Base-by-base conservation (phyloP, 2,797 vertebrate genomes). In the Geotrypetes seraphini region DNA sequence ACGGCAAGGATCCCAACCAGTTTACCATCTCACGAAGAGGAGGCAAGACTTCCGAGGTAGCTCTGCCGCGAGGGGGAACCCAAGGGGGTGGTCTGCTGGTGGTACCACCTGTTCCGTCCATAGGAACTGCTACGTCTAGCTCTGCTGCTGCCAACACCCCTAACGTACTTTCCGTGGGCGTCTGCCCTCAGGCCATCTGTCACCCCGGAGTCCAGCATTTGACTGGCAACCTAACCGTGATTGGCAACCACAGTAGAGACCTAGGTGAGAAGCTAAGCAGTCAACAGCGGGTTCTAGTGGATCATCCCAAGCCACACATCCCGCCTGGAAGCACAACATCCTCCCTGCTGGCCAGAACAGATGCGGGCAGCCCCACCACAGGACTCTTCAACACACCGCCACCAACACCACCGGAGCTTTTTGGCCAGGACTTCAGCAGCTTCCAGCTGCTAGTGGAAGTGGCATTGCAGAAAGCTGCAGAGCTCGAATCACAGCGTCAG, bases 1-100 rank as follows among this genome's bases (percentile, higher is more conserved):
- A 98, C 0, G 96, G 94, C 28, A 91, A 95, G 67, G 93, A 97
- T 59, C 93, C 94, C 28, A 88, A 90, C 36, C 88, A 94, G 56
- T 96, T 91, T 67, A 96, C 91, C 16, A 92, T 95, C 55, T 95
- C 92, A n/a, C 85, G 91, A 10, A 88, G 90, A 1, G 86, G 88
- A 8, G 63, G 60, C 4, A 79, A 79, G 28, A 85, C 83, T 13
- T 49, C 51, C 0, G 90, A 93, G 0, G 34, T 43, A 27, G 51
- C 66, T 6, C 40, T 71, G 25, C 58, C 78, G 0, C 75, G 78
- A 10, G 71, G 72, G 7, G 45, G 59, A 0, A 78, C 83, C 6
- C 62, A 84, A 0, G 71, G 88, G 1, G 47, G 60, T 2, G 53
- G 52, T 9, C 7, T 73, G 19, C 36, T 80, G 38, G 55, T 79